A percentile compares a stretch with the other conserved stretches of the same genome.
Conservation (phyloP, 2,888 invertebrate genomes). For the Ophraella communa region DNA sequence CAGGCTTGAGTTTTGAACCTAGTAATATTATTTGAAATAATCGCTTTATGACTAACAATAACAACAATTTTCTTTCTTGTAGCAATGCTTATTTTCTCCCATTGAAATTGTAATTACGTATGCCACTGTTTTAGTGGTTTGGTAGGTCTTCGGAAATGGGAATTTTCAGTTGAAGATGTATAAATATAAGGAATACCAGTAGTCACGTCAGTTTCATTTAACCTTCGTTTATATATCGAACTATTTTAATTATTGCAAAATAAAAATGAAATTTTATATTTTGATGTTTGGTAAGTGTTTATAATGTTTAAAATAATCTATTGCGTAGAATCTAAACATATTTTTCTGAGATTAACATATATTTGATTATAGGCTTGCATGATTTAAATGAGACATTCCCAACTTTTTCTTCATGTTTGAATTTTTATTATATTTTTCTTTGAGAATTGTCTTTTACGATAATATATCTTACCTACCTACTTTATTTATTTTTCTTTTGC, state of each 20-base stretch:
- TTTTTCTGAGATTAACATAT: neutral
- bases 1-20: no score
- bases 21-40: no score
- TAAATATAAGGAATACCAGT: slow-evolving; percentile 14
- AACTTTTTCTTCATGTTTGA: no score
- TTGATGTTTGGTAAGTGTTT: slow-evolving; percentile 12
- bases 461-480: no score
- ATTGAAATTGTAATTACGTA: neutral
- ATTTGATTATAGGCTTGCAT: no score
- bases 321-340: no score
- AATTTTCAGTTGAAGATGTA: slow-evolving; percentile 15
- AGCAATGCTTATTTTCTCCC: neutral
- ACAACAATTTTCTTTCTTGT: neutral
- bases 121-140: slow-evolving; percentile 12
- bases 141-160: slow-evolving; percentile 20
- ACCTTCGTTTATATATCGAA: neutral
- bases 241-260: neutral
- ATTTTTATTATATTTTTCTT: no score
- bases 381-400: no score
- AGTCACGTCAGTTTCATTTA: slow-evolving; percentile 9
- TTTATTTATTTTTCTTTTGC: no score
- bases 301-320: no score
- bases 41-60: no score
- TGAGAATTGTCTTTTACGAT: no score
- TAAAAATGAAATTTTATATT: slow-evolving; percentile 5